A percentile compares a stretch with the other conserved stretches of the same genome.
Conservation (phyloP, 1,140 invertebrate species). For the Heliconius melpomene region DNA sequence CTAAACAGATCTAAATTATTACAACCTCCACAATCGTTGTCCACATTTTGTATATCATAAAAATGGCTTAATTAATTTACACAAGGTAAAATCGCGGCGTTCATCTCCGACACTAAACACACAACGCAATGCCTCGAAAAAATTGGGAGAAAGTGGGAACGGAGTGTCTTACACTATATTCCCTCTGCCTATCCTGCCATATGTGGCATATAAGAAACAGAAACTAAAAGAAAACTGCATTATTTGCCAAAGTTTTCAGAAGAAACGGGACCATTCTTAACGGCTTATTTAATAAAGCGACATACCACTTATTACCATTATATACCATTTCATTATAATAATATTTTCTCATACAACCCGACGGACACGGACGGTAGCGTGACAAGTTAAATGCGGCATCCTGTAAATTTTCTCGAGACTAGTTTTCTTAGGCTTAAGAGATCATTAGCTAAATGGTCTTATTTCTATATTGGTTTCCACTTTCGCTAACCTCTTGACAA, state of each 20-base stretch:
- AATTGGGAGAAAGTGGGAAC: neutral
- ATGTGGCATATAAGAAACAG: no score
- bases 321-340: slow-evolving; percentile 15
- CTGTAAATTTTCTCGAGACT: slow-evolving; percentile 1
- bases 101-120: neutral
- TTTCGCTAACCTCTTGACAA: slow-evolving; percentile 30
- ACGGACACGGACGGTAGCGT: neutral
- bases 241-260: neutral
- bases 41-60: no score
- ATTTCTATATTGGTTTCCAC: slow-evolving; percentile 10
- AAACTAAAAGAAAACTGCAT: no score
- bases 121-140: neutral
- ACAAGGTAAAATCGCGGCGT: no score
- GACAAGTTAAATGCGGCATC: slow-evolving; percentile 12
- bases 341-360: neutral
- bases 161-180: neutral
- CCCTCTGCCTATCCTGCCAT: neutral
- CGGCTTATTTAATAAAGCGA: slow-evolving; percentile 1
- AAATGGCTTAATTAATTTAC: no score
- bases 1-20: no score
- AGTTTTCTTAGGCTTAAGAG: neutral
- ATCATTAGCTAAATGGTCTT: slow-evolving; percentile 13
- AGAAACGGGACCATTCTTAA: neutral
- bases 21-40: no score
- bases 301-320: no score